These are phyloP conservation scores for Bugula neritina DNA, from an alignment of 2,888 invertebrate genomes.

Conservation along the genomic window DNA sequence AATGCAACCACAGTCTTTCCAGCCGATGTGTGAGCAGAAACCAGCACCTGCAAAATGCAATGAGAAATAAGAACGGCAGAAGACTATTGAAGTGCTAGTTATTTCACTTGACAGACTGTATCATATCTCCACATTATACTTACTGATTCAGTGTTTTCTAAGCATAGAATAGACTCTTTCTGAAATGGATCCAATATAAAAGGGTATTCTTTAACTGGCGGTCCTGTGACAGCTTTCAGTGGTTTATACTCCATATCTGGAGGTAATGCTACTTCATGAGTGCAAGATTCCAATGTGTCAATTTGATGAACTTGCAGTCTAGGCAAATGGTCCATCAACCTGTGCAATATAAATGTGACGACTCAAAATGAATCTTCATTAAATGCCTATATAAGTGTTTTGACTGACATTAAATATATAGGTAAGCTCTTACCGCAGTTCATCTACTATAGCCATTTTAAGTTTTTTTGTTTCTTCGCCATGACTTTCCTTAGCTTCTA, in stretches of 20 bases:
- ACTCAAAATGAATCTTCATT: no score
- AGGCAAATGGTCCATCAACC: slow-evolving; percentile 69
- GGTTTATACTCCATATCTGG: slow-evolving; percentile 73
- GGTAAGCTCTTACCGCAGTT: slow-evolving; percentile 33
- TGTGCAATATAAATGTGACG: no score
- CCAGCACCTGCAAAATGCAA: slow-evolving; percentile 60
- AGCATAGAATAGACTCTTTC: slow-evolving; percentile 88
- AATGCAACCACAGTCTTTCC: slow-evolving; percentile 97
- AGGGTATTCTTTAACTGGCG: slow-evolving; percentile 83
- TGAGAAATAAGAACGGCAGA: no score
- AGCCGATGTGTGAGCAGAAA: slow-evolving; percentile 98
- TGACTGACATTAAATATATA: no score
- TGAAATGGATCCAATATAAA: slow-evolving; percentile 97
- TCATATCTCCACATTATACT: no score
- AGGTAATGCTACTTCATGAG: slow-evolving; percentile 89
- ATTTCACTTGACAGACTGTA: no score
- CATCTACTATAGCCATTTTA: slow-evolving; percentile 40
- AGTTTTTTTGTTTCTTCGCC: slow-evolving; percentile 38
- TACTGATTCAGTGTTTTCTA: slow-evolving; percentile 96
- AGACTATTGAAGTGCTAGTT: no score
- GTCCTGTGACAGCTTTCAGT: slow-evolving; percentile 51
- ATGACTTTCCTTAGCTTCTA: slow-evolving; percentile 38
- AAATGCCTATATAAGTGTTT: no score
- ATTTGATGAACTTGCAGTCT: slow-evolving; percentile 81
- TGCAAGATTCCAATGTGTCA: slow-evolving; percentile 84